These are phyloP conservation scores for Troglohyphantes excavatus DNA, from an alignment of 2,888 invertebrate species.

Conservation along the genomic window DNA sequence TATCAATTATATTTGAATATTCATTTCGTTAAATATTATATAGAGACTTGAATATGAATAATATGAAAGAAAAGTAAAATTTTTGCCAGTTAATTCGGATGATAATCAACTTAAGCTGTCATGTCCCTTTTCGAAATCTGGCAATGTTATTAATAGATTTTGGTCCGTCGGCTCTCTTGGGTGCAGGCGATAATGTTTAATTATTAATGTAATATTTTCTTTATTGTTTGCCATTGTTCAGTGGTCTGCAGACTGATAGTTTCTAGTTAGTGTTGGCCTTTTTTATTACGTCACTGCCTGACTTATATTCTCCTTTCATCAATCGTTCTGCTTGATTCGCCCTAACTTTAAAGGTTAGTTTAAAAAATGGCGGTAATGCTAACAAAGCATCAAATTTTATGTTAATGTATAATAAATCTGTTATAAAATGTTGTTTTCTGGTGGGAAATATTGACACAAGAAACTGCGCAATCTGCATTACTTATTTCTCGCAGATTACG, in stretches of 20 bases:
- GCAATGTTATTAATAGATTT: slow-evolving; percentile 68
- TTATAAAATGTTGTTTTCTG: background rate
- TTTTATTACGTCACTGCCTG: slow-evolving; percentile 78
- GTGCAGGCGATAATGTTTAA: slow-evolving; percentile 78
- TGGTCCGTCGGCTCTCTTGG: slow-evolving; percentile 78
- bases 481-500: background rate
- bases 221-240: slow-evolving; percentile 79
- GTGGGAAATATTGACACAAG: background rate
- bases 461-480: background rate
- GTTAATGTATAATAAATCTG: background rate
- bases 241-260: slow-evolving; percentile 79
- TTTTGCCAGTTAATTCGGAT: no score
- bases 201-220: slow-evolving; percentile 79
- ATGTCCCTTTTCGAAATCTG: slow-evolving; percentile 11
- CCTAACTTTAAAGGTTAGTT: slow-evolving; percentile 73
- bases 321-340: slow-evolving; percentile 51
- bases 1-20: no score
- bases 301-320: slow-evolving; percentile 73
- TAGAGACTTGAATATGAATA: no score
- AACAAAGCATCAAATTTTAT: slow-evolving; percentile 4
- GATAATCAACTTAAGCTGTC: no score
- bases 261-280: slow-evolving; percentile 77
- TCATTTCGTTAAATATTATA: no score
- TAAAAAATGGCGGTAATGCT: slow-evolving; percentile 73
- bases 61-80: no score